A percentile compares a stretch with the other conserved stretches of the same genome.
Conservation (phyloP, 2,888 invertebrate species). For the Drosophila neotestacea region DNA sequence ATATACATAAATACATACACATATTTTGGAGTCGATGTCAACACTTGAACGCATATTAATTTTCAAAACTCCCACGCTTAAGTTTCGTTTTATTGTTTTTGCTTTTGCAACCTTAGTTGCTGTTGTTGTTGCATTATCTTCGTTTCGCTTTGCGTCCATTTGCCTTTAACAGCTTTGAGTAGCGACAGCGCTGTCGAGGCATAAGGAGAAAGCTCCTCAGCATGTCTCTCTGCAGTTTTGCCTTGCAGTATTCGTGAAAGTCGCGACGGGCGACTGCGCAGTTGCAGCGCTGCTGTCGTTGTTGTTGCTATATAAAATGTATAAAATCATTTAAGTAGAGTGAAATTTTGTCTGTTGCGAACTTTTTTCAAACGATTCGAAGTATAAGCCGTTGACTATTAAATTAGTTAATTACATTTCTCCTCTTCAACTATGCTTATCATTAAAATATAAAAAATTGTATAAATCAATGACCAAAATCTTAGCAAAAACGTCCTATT, state of each 20-base stretch:
- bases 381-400: conserved; percentile 41
- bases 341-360: conserved; percentile 67
- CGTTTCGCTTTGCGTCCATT: conserved; percentile 65
- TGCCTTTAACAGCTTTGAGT: conserved; percentile 60
- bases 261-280: conserved; percentile 37
- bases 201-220: conserved; percentile 75
- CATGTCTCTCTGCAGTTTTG: conserved; percentile 65
- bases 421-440: conserved; percentile 12
- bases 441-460: neutral
- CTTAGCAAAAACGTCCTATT: neutral
- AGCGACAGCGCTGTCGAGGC: conserved; percentile 39
- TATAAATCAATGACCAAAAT: neutral
- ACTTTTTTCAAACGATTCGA: conserved; percentile 47
- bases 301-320: conserved; percentile 71
- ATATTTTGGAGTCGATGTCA: conserved; percentile 53
- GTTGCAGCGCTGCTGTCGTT: conserved; percentile 25
- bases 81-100: conserved; percentile 57
- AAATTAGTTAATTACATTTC: conserved; percentile 10
- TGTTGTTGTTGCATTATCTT: conserved; percentile 46
- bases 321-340: conserved; percentile 80
- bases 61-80: conserved; percentile 78
- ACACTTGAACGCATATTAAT: conserved; percentile 78
- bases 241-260: conserved; percentile 80
- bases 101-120: conserved; percentile 23
- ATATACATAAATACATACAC: conserved; percentile 5